These are phyloP conservation scores for Propithecus coquereli DNA, from an alignment of 2,113 vertebrate species.

Conservation along the genomic window DNA sequence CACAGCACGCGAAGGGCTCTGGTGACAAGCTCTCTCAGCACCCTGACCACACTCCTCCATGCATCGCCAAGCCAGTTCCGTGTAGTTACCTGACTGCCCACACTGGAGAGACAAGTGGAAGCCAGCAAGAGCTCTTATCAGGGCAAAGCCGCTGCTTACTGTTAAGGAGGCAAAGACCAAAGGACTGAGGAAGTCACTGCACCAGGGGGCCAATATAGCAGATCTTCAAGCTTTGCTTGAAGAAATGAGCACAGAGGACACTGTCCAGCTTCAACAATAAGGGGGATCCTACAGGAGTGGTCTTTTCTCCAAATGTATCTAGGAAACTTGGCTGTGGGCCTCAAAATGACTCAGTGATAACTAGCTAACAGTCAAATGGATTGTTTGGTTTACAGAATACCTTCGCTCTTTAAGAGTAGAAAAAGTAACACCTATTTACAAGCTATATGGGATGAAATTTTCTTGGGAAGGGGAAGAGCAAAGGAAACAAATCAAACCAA, in stretches of 20 bases:
- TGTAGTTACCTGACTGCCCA: conserved; percentile 54
- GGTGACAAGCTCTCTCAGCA: conserved; percentile 30
- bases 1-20: conserved; percentile 42
- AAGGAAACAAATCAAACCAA: neutral
- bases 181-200: conserved; percentile 40
- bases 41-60: neutral
- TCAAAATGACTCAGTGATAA: neutral
- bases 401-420: neutral
- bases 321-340: neutral
- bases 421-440: neutral
- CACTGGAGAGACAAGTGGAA: conserved; percentile 29
- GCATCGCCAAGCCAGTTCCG: neutral
- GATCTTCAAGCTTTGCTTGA: neutral
- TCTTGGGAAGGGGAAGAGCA: neutral
- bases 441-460: neutral
- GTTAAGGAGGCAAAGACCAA: conserved; percentile 53
- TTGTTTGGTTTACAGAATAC: neutral
- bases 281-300: neutral
- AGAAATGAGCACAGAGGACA: neutral
- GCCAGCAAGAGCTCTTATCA: conserved; percentile 44
- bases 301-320: neutral
- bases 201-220: neutral
- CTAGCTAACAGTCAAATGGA: neutral
- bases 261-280: neutral
- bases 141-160: neutral